Base-by-base conservation (phyloP, 1,140 invertebrate genomes). In the Fopius arisanus region DNA sequence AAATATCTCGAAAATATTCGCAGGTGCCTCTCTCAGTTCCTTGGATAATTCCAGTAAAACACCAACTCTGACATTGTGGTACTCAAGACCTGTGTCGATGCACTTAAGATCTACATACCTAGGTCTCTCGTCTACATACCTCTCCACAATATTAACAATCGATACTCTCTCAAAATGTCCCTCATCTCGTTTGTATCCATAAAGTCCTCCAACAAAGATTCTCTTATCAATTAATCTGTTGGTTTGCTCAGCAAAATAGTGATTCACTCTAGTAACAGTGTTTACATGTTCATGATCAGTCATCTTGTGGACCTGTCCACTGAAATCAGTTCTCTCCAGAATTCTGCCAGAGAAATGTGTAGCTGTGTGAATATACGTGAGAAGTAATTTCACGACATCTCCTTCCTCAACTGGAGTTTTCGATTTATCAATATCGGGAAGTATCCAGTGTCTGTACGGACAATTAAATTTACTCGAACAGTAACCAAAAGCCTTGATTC, bases 311-410 rank as follows among this genome's bases (percentile, higher is more conserved):
- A 68, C 72, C 48, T 73, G 62, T 70, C 62, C 54, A 62, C 62
- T 28, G 63, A 19, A 31, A 59, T 77, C 43, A 62, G 26, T 81
- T 65, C 75, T 83, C 73, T 81, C 76, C 1, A 83, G 21, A 40
- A 87, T 76, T 63, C 83, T 82, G 5, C 80, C 85, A 40, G 86
- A 83, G 74, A 83, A 83, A 65, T 87, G 84, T 4, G 81, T 82
- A 4, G 81, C 81, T 76, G 81, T 75, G 10, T 87, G 86, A 37
- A 86, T 69, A 41, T 78, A 81, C 0, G 79, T 78, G 4, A 86
- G 48, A 12, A 77, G 48, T 6, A 86, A 73, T 33, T 80, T 83
- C 4, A 87, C 78, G 31, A 78, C 78, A 29, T 87, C 84, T 0
- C 79, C 80, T 59, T 79, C 77, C 40, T 69, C 28, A 21, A 87